A percentile compares a stretch with the other conserved stretches of the same genome.
Conservation (phyloP, 1,140 invertebrate species). For the Drosophila repleta region DNA sequence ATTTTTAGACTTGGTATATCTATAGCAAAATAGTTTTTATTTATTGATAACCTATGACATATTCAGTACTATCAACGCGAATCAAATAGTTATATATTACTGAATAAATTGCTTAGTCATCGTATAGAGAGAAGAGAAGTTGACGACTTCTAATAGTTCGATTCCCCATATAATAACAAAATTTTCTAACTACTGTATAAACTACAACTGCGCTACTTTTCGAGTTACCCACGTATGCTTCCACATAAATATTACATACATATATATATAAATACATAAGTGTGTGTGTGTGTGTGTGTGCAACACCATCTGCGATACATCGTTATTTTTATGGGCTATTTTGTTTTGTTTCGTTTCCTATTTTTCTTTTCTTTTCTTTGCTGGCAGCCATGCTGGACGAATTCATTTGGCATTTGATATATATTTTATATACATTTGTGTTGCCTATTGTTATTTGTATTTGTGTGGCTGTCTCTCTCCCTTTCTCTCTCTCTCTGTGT, state of each 20-base stretch:
- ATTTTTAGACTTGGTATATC: too few relatives aligned
- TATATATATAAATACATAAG: background rate
- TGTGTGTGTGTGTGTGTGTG: background rate
- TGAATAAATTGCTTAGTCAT: too few relatives aligned
- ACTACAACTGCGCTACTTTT: conserved; percentile 2
- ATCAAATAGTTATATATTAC: too few relatives aligned
- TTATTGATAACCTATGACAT: too few relatives aligned
- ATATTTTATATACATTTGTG: conserved; percentile 25
- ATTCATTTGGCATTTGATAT: conserved; percentile 60
- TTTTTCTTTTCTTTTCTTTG: conserved; percentile 14
- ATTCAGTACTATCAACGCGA: too few relatives aligned
- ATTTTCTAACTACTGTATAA: too few relatives aligned
- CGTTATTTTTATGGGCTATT: conserved; percentile 56
- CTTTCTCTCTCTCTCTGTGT: background rate
- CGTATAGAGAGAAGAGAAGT: too few relatives aligned
- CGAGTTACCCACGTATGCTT: conserved; percentile 28
- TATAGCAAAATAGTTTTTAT: too few relatives aligned
- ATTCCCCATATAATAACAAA: too few relatives aligned
- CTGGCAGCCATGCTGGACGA: conserved; percentile 32
- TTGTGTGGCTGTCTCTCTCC: background rate
- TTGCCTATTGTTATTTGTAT: conserved; percentile 35
- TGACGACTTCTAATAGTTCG: too few relatives aligned
- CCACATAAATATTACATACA: too few relatives aligned
- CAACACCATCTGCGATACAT: conserved; percentile 40
- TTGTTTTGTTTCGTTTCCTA: conserved; percentile 46